phyloP scores from a whole-genome alignment of 2,797 vertebrate genomes.

The Selene dorsalis region DNA sequence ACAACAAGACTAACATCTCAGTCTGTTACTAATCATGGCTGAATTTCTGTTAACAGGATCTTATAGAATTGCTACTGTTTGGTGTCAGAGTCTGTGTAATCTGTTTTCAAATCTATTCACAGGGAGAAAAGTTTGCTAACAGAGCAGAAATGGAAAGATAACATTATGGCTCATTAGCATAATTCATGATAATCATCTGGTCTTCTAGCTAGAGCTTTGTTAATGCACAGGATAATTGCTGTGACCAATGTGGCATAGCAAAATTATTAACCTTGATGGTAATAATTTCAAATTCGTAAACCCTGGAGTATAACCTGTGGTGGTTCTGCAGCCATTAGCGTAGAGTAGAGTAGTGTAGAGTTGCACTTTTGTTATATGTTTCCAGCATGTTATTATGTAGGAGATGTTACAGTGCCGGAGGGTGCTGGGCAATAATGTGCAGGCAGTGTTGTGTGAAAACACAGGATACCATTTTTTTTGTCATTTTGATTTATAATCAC shows the following conservation, averaged over 20 bases:
- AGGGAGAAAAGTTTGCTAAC: conserved; percentile 10
- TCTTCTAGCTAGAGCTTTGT: conserved; percentile 49
- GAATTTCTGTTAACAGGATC: conserved; percentile 12
- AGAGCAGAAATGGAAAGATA: conserved; percentile 37
- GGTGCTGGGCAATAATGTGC: background rate
- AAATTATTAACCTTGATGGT: conserved; percentile 52
- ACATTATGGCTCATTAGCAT: conserved; percentile 55
- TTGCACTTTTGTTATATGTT: conserved; percentile 27
- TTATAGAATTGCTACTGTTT: background rate
- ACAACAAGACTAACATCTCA: background rate
- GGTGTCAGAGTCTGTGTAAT: conserved; percentile 16
- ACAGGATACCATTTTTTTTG: background rate
- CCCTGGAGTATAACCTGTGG: conserved; percentile 32
- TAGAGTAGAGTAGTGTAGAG: too few species aligned
- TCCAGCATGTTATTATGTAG: conserved; percentile 19
- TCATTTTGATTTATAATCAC: conserved; percentile 12
- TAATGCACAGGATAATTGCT: conserved; percentile 63
- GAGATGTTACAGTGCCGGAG: conserved; percentile 4
- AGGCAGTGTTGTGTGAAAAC: conserved; percentile 11
- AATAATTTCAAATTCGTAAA: conserved; percentile 48
- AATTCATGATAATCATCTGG: conserved; percentile 60
- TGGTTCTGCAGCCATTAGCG: conserved; percentile 37
- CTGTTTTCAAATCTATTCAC: conserved; percentile 14
- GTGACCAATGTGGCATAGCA: conserved; percentile 47
- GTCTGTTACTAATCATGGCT: conserved; percentile 9